Evolutionary conservation across 2,797 vertebrate genomes (phyloP).

Genomic region (Labroides dimidiatus): DNA sequence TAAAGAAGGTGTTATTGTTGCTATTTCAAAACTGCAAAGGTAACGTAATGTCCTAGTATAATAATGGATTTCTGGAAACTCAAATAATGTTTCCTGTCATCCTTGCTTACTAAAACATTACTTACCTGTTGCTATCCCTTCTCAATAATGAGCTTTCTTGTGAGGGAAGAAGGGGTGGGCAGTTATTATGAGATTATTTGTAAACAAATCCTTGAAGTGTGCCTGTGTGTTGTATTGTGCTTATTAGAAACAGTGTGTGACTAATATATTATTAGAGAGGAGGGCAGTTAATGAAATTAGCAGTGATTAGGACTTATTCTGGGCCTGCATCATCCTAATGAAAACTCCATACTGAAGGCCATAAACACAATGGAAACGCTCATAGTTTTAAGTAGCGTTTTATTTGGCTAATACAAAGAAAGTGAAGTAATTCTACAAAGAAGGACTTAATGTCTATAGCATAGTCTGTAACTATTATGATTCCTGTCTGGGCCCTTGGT

Average conservation of each 20-base stretch:
- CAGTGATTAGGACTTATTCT: background rate
- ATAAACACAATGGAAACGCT: background rate
- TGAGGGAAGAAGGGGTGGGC: background rate
- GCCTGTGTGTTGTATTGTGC: background rate
- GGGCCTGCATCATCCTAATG: slow-evolving; percentile 2
- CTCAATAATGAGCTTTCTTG: slow-evolving; percentile 10
- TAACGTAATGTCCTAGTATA: background rate
- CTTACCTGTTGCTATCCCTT: slow-evolving; percentile 14
- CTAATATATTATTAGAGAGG: background rate
- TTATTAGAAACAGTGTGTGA: background rate
- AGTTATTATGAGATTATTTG: slow-evolving; percentile 14
- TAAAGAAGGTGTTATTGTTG: background rate
- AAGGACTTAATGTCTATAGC: background rate
- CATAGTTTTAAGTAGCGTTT: background rate
- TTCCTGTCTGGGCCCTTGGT: background rate
- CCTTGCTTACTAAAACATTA: background rate
- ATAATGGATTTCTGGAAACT: background rate
- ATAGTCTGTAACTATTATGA: background rate
- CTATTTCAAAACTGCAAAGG: no score
- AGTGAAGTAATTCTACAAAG: background rate
- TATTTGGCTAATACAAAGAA: background rate
- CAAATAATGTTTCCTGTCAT: background rate
- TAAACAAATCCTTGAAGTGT: slow-evolving; percentile 8
- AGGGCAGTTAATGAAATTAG: background rate
- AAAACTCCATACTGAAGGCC: background rate